Conservation (phyloP, 2,888 invertebrate species). For the Anthophora plumipes region DNA sequence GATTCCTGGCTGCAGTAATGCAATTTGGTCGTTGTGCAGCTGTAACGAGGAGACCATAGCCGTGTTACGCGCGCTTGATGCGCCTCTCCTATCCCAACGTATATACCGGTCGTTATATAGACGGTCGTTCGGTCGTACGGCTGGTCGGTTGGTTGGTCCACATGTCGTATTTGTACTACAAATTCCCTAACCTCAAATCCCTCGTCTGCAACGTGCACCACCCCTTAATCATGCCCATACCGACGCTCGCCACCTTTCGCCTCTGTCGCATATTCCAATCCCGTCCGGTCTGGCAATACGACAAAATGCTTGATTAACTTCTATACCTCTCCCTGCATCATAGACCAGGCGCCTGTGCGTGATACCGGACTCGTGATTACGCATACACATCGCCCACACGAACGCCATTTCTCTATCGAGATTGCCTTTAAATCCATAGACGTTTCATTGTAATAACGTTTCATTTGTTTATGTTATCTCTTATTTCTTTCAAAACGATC, state of each 20-base stretch:
- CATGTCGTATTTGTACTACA: slow-evolving; percentile 77
- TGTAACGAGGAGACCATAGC: slow-evolving; percentile 72
- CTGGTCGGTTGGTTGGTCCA: slow-evolving; percentile 66
- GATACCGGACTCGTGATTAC: background rate
- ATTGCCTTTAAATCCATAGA: background rate
- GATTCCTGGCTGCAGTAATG: slow-evolving; percentile 69
- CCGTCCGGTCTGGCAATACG: slow-evolving; percentile 48
- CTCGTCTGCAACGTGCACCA: slow-evolving; percentile 57
- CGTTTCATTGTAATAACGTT: background rate
- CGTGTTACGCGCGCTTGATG: slow-evolving; percentile 58
- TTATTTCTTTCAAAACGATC: too few relatives aligned
- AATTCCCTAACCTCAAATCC: slow-evolving; percentile 72
- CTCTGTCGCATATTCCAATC: slow-evolving; percentile 7
- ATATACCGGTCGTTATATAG: slow-evolving; percentile 59
- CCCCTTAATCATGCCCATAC: slow-evolving; percentile 66
- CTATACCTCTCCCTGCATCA: slow-evolving; percentile 7
- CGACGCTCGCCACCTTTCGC: slow-evolving; percentile 42
- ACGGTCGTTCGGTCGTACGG: slow-evolving; percentile 53
- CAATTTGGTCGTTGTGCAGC: slow-evolving; percentile 74
- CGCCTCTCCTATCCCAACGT: slow-evolving; percentile 27
- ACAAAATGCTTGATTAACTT: slow-evolving; percentile 67
- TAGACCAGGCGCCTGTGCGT: background rate
- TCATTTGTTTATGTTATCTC: too few relatives aligned
- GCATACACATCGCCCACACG: background rate
- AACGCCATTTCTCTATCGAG: background rate